phyloP scores from a whole-genome alignment of 2,797 vertebrate genomes.

The Hoplostethus mediterraneus region DNA sequence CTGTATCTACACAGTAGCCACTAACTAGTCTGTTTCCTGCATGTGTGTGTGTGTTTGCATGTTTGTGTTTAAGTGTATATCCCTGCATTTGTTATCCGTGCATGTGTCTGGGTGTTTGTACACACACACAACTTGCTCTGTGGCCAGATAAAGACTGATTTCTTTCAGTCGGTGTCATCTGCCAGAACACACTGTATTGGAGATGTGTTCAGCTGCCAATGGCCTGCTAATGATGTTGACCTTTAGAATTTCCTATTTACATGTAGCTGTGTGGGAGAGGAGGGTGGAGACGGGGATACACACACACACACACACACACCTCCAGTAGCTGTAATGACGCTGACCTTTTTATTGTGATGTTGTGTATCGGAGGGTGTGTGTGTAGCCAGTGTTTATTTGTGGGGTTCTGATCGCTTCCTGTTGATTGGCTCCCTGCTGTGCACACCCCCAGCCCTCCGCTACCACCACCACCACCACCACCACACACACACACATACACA shows the following conservation, averaged over 20 bases:
- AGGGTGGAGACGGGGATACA: conserved; percentile 23
- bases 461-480: background rate
- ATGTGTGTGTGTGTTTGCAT: conserved; percentile 22
- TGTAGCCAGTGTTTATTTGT: conserved; percentile 76
- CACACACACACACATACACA: conserved; percentile 22
- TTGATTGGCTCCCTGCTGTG: conserved; percentile 78
- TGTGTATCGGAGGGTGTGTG: conserved; percentile 49
- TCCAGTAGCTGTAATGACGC: conserved; percentile 80
- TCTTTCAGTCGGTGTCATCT: conserved; percentile 52
- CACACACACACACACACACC: conserved; percentile 39
- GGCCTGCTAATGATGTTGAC: conserved; percentile 84
- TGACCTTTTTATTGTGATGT: conserved; percentile 84
- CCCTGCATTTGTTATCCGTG: conserved; percentile 41
- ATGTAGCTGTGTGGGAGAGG: conserved; percentile 57
- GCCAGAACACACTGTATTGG: conserved; percentile 38
- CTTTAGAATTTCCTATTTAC: conserved; percentile 81
- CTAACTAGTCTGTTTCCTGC: conserved; percentile 49
- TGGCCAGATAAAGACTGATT: conserved; percentile 51
- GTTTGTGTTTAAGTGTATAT: conserved; percentile 22
- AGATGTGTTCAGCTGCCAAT: conserved; percentile 56
- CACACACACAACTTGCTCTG: conserved; percentile 21
- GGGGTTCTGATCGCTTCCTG: conserved; percentile 64
- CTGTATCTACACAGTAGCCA: conserved; percentile 44
- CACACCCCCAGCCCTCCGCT: no score
- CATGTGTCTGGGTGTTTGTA: conserved; percentile 29